phyloP scores from a whole-genome alignment of 2,888 invertebrate genomes.

The Schizaphis graminum region DNA sequence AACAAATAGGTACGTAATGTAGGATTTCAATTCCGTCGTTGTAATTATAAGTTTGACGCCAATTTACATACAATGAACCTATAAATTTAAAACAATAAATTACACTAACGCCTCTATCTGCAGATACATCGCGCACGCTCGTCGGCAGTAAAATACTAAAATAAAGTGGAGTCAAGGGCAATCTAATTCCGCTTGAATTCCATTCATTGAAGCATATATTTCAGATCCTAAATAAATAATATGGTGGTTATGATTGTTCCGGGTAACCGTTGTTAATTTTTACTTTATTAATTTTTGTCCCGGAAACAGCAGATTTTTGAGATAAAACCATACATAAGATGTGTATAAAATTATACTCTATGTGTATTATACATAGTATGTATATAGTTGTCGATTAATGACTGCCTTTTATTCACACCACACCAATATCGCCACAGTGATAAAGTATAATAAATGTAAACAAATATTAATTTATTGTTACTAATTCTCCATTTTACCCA shows the following conservation, averaged over 20 bases:
- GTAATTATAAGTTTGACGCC: slow-evolving; percentile 37
- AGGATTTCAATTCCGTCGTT: slow-evolving; percentile 37
- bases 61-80: slow-evolving; percentile 49
- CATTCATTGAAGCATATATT: not conserved
- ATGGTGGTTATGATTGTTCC: slow-evolving; percentile 16
- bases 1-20: not conserved
- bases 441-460: not conserved
- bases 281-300: not conserved
- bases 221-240: not conserved
- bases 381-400: not conserved
- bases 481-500: not conserved
- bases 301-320: not conserved
- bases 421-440: not conserved
- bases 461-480: not conserved
- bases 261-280: slow-evolving; percentile 13
- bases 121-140: not conserved
- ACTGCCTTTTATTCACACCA: not conserved
- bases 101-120: slow-evolving; percentile 38
- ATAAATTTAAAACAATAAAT: slow-evolving; percentile 34
- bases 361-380: no score
- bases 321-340: not conserved
- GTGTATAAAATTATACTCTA: not conserved
- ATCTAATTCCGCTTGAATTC: slow-evolving; percentile 19
- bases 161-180: slow-evolving; percentile 42
- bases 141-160: not conserved